These are phyloP conservation scores for Lophochroa leadbeateri DNA, from an alignment of 2,113 vertebrate genomes.

Conservation along the genomic window DNA sequence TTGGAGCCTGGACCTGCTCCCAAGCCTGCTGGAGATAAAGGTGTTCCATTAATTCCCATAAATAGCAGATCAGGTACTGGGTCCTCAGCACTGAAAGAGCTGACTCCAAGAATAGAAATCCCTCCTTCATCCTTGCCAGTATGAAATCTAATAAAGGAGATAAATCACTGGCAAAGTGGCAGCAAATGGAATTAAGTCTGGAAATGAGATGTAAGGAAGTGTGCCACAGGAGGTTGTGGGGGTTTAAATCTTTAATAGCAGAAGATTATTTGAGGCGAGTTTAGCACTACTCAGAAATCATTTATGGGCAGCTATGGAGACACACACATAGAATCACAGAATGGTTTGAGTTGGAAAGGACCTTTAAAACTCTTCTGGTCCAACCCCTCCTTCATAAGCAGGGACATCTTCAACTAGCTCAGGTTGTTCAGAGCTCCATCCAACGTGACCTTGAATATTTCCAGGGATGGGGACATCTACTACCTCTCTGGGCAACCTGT, in stretches of 20 bases:
- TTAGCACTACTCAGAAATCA: not conserved
- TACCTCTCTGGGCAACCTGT: not conserved
- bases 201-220: conserved; percentile 29
- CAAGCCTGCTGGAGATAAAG: not conserved
- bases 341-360: not conserved
- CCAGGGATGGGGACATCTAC: not conserved
- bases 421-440: not conserved
- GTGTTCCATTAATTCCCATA: not conserved
- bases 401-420: not conserved
- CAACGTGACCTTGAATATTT: not conserved
- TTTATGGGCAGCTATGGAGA: not conserved
- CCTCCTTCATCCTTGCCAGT: not conserved
- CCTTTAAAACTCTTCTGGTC: not conserved
- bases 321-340: not conserved
- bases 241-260: not conserved
- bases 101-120: conserved; percentile 6
- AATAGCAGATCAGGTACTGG: not conserved
- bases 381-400: not conserved
- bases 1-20: not conserved
- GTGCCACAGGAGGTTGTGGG: not conserved
- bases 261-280: not conserved
- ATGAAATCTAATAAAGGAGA: conserved; percentile 25
- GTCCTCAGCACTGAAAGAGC: not conserved
- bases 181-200: conserved; percentile 27
- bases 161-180: not conserved